Evolutionary conservation across 2,888 invertebrate genomes (phyloP).

Genomic region (Shargacucullia verbasci): DNA sequence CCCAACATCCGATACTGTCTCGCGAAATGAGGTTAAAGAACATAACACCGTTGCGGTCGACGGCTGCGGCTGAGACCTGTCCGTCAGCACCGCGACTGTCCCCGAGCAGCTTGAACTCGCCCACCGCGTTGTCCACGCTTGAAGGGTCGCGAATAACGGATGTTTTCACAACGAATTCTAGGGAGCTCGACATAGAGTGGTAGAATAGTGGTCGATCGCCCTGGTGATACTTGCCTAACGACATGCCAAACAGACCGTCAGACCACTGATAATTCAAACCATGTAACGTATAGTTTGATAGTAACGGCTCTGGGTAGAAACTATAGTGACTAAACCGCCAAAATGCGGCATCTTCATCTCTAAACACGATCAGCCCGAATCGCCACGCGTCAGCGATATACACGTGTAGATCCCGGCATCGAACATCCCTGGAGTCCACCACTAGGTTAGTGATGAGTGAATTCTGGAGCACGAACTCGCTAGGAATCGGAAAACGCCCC

Average conservation of each 20-base stretch:
- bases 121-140: slow-evolving; percentile 74
- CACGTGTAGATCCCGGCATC: slow-evolving; percentile 90
- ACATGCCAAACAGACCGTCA: slow-evolving; percentile 94
- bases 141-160: slow-evolving; percentile 91
- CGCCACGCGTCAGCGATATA: slow-evolving; percentile 93
- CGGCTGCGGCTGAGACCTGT: slow-evolving; percentile 93
- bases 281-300: slow-evolving; percentile 93
- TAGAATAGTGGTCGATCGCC: slow-evolving; percentile 92
- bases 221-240: slow-evolving; percentile 89
- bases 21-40: slow-evolving; percentile 94
- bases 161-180: slow-evolving; percentile 93
- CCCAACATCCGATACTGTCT: slow-evolving; percentile 95
- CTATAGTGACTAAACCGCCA: slow-evolving; percentile 92
- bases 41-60: slow-evolving; percentile 93
- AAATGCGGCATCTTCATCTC: slow-evolving; percentile 88
- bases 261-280: slow-evolving; percentile 94
- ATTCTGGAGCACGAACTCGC: slow-evolving; percentile 91
- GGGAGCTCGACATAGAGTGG: slow-evolving; percentile 94
- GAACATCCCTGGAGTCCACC: slow-evolving; percentile 90
- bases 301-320: slow-evolving; percentile 92
- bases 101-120: slow-evolving; percentile 81
- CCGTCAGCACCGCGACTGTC: slow-evolving; percentile 89
- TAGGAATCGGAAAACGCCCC: slow-evolving; percentile 90
- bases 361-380: slow-evolving; percentile 90
- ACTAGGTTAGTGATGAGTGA: slow-evolving; percentile 92